Conservation (phyloP, 2,888 invertebrate species). For the Dermolepida albohirtum region DNA sequence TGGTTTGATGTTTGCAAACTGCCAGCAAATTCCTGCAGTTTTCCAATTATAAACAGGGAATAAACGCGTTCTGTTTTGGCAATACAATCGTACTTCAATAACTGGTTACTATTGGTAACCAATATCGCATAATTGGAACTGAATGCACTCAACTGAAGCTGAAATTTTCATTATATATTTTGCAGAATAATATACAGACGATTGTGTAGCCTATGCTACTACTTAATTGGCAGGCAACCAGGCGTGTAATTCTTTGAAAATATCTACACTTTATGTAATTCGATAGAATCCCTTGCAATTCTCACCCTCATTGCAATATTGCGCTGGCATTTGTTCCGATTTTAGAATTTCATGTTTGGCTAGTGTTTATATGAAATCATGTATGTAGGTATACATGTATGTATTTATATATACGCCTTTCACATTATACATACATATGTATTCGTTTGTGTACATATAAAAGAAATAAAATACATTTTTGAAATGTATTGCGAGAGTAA, state of each 20-base stretch:
- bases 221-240: constrained; percentile 37
- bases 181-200: constrained; percentile 24
- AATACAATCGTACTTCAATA: constrained; percentile 50
- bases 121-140: constrained; percentile 56
- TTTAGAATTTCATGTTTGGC: too few species aligned
- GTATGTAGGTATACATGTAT: too few species aligned
- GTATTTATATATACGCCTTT: too few species aligned
- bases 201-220: constrained; percentile 30
- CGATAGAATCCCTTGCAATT: constrained; percentile 7
- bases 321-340: not conserved
- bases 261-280: constrained; percentile 27
- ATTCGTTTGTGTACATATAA: too few species aligned
- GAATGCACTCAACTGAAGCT: constrained; percentile 55
- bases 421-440: too few species aligned
- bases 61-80: constrained; percentile 35
- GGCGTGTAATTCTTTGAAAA: constrained; percentile 34
- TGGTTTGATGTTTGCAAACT: constrained; percentile 18
- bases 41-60: constrained; percentile 4
- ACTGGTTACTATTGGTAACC: constrained; percentile 55
- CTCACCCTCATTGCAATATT: not conserved
- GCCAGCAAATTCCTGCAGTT: not conserved
- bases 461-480: too few species aligned
- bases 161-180: constrained; percentile 57
- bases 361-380: too few species aligned
- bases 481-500: too few species aligned